Conservation (phyloP, 2,797 vertebrate species). For the Sebastes hubbsi region DNA sequence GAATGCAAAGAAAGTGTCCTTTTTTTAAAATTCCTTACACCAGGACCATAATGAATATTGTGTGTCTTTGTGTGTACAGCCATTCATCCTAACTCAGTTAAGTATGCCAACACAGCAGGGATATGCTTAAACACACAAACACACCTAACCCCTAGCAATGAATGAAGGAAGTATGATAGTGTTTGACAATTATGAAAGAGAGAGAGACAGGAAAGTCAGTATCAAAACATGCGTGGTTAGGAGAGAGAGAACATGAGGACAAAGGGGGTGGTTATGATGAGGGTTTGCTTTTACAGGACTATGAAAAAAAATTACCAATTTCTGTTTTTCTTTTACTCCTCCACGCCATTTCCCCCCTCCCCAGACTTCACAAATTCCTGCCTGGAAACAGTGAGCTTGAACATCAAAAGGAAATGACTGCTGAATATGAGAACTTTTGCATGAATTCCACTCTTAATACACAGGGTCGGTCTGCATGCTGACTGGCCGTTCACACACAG, state of each 20-base stretch:
- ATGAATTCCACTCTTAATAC: slow-evolving; percentile 70
- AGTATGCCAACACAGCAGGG: not conserved
- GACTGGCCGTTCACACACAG: slow-evolving; percentile 21
- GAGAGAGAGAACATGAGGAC: slow-evolving; percentile 2
- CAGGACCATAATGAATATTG: not conserved
- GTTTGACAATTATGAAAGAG: not conserved
- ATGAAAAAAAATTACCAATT: slow-evolving; percentile 31
- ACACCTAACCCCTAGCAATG: not conserved
- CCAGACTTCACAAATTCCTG: slow-evolving; percentile 46
- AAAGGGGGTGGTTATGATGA: slow-evolving; percentile 20
- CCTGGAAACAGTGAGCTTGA: slow-evolving; percentile 77
- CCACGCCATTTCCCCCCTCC: not conserved
- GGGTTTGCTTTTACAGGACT: slow-evolving; percentile 24
- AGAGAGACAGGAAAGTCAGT: not conserved
- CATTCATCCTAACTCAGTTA: not conserved
- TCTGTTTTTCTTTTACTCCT: slow-evolving; percentile 50
- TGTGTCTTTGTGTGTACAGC: not conserved
- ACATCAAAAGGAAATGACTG: slow-evolving; percentile 77
- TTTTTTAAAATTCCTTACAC: not conserved
- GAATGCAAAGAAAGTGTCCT: not conserved
- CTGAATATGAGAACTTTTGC: slow-evolving; percentile 70
- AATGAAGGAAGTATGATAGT: not conserved
- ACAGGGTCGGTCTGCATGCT: slow-evolving; percentile 29
- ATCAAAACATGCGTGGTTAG: slow-evolving; percentile 12
- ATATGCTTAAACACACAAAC: slow-evolving; percentile 26